Base-by-base conservation (phyloP, 2,113 vertebrate species). In the Benthochromis sp. region DNA sequence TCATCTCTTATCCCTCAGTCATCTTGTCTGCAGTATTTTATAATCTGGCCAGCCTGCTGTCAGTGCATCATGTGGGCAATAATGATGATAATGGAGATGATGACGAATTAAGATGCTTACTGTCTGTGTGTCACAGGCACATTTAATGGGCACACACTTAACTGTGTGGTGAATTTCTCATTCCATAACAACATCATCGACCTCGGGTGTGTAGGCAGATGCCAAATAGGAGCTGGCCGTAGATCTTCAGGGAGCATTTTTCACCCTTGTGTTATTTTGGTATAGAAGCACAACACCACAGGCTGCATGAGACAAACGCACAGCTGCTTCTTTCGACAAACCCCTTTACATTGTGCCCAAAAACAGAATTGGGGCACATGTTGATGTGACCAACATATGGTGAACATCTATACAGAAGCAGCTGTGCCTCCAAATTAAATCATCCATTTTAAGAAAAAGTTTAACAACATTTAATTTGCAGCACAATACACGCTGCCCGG, bases 1-100 rank as follows among this genome's bases (percentile, higher is more conserved):
- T 82, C 84, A 59, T 78, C 61, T 66, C 52, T 89, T 66, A 73
- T 50, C 81, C 40, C 81, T 89, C 81, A 80, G 54, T 89, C 90
- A 83, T 93, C 84, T 90, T 82, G 47, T 86, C 83, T 85, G 82
- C 86, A 79, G 89, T 94, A 78, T 81, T 89, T 76, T 85, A 71
- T 93, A 87, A 90, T 93, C 81, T 87, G 85, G 55, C 73, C 63
- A 7, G 86, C 82, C 87, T 91, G 90, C 92, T 92, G 89, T 92
- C 80, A 6, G 52, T 71, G 88, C 91, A 84, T 91, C 83, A 82
- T 83, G 84, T 66, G 87, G 88, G 76, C 83, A 81, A 90, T 91
- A 85, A 89, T 91, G 78, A 83, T 66, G 71, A 89, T 89, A 82
- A 88, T 88, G 78, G 83, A 50, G 85, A 88, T 79, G 81, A 88